Evolutionary conservation across 2,113 vertebrate genomes (phyloP).

Genomic region (Illadopsis cleaveri): DNA sequence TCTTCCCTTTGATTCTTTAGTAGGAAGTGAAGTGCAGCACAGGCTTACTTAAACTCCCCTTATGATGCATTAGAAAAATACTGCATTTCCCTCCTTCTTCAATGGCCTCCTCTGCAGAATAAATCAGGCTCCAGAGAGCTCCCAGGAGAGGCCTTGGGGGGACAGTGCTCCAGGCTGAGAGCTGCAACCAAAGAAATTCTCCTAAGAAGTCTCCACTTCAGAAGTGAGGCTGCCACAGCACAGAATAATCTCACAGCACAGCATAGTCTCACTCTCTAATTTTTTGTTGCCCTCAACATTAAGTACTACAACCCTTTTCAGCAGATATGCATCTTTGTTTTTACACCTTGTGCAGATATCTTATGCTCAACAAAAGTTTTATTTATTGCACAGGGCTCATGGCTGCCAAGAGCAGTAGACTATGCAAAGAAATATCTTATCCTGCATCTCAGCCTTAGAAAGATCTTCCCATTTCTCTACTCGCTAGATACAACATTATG

Average conservation of each 20-base stretch:
- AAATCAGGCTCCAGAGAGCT: conserved; percentile 26
- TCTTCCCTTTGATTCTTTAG: not conserved
- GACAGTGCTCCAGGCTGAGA: not conserved
- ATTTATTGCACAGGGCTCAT: not conserved
- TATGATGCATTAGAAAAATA: conserved; percentile 26
- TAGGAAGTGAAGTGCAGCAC: conserved; percentile 24
- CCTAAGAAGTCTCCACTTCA: not conserved
- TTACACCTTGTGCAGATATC: not conserved
- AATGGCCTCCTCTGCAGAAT: conserved; percentile 49
- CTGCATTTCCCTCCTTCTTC: conserved; percentile 21
- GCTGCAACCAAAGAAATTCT: not conserved
- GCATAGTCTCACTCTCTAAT: not conserved
- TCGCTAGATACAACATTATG: not conserved
- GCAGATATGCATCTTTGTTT: not conserved
- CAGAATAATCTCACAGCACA: not conserved
- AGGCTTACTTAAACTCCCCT: conserved; percentile 40
- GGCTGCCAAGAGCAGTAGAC: not conserved
- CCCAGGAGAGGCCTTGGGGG: conserved; percentile 5
- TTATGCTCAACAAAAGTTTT: not conserved
- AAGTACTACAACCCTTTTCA: not conserved
- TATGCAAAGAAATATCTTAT: not conserved
- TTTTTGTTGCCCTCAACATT: not conserved
- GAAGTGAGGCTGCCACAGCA: not conserved
- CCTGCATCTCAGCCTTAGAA: not conserved
- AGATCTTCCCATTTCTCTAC: not conserved